Evolutionary conservation across 1,140 invertebrate genomes (phyloP).

Genomic region (Cherax quadricarinatus): DNA sequence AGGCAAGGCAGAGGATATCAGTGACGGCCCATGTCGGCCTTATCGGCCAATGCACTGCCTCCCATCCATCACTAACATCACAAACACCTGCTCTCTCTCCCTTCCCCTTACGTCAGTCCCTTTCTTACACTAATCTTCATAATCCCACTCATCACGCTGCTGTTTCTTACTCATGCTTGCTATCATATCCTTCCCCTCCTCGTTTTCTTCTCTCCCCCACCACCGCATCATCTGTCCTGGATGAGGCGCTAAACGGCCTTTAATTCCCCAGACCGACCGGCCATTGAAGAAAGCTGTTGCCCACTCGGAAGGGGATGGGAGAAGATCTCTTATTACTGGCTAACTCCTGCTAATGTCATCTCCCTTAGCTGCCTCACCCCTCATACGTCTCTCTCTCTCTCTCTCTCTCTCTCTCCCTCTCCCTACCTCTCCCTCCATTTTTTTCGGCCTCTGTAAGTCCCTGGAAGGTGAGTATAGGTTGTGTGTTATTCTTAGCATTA

Average conservation of each 20-base stretch:
- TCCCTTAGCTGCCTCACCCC: not conserved
- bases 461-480: too few species aligned
- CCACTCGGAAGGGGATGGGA: not conserved
- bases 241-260: slow-evolving; percentile 25
- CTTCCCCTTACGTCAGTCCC: not conserved
- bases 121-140: too few species aligned
- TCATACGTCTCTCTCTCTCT: not conserved
- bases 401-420: not conserved
- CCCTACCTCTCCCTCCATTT: not conserved
- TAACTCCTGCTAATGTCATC: not conserved
- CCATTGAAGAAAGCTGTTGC: slow-evolving; percentile 45
- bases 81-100: not conserved
- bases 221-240: slow-evolving; percentile 3
- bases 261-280: slow-evolving; percentile 14
- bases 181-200: not conserved
- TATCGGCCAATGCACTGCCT: not conserved
- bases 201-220: not conserved
- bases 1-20: too few species aligned
- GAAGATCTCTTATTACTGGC: not conserved
- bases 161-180: not conserved
- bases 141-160: too few species aligned
- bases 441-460: too few species aligned
- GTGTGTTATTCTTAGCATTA: too few species aligned
- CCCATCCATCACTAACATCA: not conserved
- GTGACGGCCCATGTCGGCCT: too few species aligned